Conservation (phyloP, 2,113 vertebrate genomes). For the Heliornis fulica region DNA sequence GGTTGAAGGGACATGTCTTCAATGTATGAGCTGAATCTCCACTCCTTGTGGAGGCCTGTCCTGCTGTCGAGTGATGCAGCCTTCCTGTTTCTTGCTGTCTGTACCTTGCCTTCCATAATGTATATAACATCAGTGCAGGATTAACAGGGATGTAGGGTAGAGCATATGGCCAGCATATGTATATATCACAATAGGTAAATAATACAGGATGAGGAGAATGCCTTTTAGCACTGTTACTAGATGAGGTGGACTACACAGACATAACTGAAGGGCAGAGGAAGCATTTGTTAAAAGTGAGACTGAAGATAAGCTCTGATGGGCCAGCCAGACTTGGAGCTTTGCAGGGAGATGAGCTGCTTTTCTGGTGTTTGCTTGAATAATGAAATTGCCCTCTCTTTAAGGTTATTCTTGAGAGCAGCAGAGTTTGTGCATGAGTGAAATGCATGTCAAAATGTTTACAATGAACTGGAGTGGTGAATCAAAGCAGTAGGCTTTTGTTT, state of each 20-base stretch:
- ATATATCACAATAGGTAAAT: background rate
- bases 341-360: background rate
- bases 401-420: background rate
- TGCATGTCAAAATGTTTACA: conserved; percentile 61
- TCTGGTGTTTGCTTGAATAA: background rate
- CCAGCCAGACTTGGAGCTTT: background rate
- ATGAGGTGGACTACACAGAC: background rate
- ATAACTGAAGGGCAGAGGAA: background rate
- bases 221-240: background rate
- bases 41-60: background rate
- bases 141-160: background rate
- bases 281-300: rapidly evolving
- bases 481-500: conserved; percentile 22
- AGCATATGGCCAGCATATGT: background rate
- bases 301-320: background rate
- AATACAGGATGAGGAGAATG: background rate
- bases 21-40: background rate
- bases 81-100: background rate
- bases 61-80: background rate
- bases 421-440: conserved; percentile 15
- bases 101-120: background rate
- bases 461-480: background rate
- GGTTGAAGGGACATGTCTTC: background rate
- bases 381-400: background rate
- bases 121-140: background rate